phyloP scores from a whole-genome alignment of 2,113 vertebrate species.

The Leptobrachium leishanense region DNA sequence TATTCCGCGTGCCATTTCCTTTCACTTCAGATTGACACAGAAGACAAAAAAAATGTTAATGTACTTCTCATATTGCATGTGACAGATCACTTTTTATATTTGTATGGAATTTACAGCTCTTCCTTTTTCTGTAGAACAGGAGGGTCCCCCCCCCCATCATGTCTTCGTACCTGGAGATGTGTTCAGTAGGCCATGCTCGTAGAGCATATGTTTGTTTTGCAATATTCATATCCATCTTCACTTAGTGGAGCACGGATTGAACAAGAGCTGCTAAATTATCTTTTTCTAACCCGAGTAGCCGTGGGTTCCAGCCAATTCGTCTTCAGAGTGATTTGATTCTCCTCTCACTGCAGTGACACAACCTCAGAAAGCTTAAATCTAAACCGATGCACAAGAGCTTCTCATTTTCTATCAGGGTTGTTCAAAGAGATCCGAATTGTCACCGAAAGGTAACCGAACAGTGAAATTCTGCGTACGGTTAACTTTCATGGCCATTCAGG shows the following conservation, averaged over 20 bases:
- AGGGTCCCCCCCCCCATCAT: too few relatives aligned
- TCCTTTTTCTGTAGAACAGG: not conserved
- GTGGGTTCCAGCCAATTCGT: slow-evolving; percentile 27
- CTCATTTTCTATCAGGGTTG: not conserved
- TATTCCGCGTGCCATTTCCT: not conserved
- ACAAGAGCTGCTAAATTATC: slow-evolving; percentile 35
- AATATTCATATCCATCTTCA: slow-evolving; percentile 11
- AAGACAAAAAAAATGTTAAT: too few relatives aligned
- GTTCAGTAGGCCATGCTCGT: slow-evolving; percentile 5
- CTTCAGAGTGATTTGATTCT: slow-evolving; percentile 40
- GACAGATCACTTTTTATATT: slow-evolving; percentile 9
- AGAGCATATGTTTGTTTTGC: slow-evolving; percentile 13
- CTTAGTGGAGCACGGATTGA: not conserved
- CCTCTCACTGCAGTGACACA: slow-evolving; percentile 37
- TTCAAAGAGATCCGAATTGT: too few relatives aligned
- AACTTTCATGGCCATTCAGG: too few relatives aligned
- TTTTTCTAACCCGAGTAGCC: slow-evolving; percentile 12
- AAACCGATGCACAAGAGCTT: slow-evolving; percentile 10
- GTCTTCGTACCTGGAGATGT: not conserved
- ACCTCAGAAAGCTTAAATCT: slow-evolving; percentile 38
- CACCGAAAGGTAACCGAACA: too few relatives aligned
- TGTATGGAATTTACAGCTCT: not conserved
- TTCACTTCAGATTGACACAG: not conserved
- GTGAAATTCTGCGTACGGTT: too few relatives aligned
- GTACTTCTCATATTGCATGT: not conserved